Evolutionary conservation across 2,113 vertebrate genomes (phyloP).

Genomic region (Strix aluco): DNA sequence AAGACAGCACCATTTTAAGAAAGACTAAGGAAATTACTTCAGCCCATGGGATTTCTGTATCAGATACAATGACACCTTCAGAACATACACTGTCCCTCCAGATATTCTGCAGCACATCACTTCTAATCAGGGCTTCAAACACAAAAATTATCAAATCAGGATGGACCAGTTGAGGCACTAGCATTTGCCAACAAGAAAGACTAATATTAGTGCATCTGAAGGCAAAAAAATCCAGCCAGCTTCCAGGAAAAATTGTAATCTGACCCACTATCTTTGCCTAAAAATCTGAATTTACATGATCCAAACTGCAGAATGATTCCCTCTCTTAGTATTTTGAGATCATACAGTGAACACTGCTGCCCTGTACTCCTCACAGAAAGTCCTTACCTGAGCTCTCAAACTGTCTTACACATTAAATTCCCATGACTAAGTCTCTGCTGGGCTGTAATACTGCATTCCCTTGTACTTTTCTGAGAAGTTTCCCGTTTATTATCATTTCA

Average conservation of each 20-base stretch:
- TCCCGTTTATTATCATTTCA: not conserved
- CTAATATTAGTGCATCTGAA: not conserved
- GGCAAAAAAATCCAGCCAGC: not conserved
- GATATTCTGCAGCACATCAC: not conserved
- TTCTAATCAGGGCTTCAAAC: not conserved
- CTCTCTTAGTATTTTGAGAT: not conserved
- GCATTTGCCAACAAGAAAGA: not conserved
- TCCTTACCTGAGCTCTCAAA: not conserved
- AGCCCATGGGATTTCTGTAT: not conserved
- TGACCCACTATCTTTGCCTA: not conserved
- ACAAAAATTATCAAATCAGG: not conserved
- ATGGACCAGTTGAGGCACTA: not conserved
- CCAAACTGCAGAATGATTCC: not conserved
- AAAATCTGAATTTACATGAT: not conserved
- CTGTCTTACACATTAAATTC: not conserved
- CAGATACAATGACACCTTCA: not conserved
- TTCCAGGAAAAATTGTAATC: not conserved
- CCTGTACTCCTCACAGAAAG: not conserved
- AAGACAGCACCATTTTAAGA: not conserved
- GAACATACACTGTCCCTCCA: not conserved
- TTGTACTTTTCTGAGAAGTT: not conserved
- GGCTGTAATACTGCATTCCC: not conserved
- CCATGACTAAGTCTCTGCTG: not conserved
- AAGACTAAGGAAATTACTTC: not conserved
- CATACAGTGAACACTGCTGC: accelerated